Percentiles rank a stretch among this genome's conserved stretches.
Evolutionary conservation across 2,888 invertebrate genomes (phyloP).

Genomic region (Chouioia cunea): DNA sequence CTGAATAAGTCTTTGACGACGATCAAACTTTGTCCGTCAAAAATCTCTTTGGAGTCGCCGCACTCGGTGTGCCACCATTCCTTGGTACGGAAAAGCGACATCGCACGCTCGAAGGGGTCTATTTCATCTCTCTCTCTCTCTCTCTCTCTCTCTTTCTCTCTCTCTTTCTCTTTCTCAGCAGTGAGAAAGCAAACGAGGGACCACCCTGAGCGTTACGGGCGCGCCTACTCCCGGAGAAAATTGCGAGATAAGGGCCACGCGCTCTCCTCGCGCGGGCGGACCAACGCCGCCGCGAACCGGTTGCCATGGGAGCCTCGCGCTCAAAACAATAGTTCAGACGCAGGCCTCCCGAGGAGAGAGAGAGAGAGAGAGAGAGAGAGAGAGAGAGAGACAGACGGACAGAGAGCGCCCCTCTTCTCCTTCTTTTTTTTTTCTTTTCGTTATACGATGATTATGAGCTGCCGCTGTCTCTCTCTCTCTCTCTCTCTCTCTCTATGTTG

Average conservation of each 20-base stretch:
- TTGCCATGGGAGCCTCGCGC: conserved; percentile 50
- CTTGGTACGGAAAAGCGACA: conserved; percentile 94
- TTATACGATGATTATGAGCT: background rate
- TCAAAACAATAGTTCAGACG: conserved; percentile 50
- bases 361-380: too few relatives aligned
- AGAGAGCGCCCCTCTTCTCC: background rate
- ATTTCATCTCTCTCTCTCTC: background rate
- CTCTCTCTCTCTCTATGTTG: conserved; percentile 8
- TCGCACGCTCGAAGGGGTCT: conserved; percentile 63
- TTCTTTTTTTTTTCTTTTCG: background rate
- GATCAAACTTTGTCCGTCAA: conserved; percentile 69
- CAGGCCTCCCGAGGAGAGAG: conserved; percentile 17
- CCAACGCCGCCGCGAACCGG: conserved; percentile 32
- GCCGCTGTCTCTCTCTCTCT: background rate
- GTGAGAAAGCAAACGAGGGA: conserved; percentile 30
- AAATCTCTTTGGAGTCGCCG: conserved; percentile 75
- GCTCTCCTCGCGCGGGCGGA: conserved; percentile 17
- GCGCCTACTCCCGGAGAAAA: conserved; percentile 44
- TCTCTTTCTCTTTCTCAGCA: background rate
- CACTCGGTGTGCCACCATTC: conserved; percentile 89
- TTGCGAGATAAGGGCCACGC: conserved; percentile 45
- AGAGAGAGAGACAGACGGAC: too few relatives aligned
- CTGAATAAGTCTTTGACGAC: conserved; percentile 52
- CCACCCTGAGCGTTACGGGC: conserved; percentile 38
- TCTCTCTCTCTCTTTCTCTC: conserved; percentile 8